Percentiles rank a stretch among this genome's conserved stretches.
These are phyloP conservation scores for Pomatostomus ruficeps DNA, from an alignment of 2,113 vertebrate genomes.

Conservation along the genomic window DNA sequence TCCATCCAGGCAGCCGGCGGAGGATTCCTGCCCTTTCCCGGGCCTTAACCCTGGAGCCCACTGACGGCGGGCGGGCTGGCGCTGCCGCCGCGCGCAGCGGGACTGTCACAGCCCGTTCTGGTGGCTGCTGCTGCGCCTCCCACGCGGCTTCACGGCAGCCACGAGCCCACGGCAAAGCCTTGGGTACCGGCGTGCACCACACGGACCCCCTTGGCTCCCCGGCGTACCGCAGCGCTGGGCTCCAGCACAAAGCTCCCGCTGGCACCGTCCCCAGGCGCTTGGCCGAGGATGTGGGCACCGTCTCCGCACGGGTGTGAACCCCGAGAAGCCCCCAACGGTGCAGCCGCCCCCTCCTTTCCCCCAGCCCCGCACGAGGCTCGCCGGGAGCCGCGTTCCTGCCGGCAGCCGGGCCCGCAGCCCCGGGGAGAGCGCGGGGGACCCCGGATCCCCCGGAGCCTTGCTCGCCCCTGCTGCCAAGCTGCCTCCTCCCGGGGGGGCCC, in stretches of 20 bases:
- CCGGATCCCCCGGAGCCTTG: not conserved
- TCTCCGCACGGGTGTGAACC: not conserved
- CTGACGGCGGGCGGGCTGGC: not conserved
- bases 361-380: not conserved
- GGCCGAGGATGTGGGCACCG: not conserved
- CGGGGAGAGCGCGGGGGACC: not conserved
- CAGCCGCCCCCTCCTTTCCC: not conserved
- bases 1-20: not conserved
- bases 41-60: not conserved
- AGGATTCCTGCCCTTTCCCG: not conserved
- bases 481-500: not conserved
- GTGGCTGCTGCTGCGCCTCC: not conserved
- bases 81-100: accelerated
- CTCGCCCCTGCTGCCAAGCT: not conserved
- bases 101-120: accelerated
- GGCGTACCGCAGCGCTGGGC: not conserved
- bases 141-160: not conserved
- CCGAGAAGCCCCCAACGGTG: accelerated
- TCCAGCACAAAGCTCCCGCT: not conserved
- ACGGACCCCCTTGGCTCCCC: accelerated
- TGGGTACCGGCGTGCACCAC: accelerated
- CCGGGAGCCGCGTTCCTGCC: not conserved
- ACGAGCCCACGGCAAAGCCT: accelerated
- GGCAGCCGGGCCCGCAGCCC: not conserved
- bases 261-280: accelerated